A percentile compares a stretch with the other conserved stretches of the same genome.
Conservation (phyloP, 2,888 invertebrate species). For the Metacarcinus magister region DNA sequence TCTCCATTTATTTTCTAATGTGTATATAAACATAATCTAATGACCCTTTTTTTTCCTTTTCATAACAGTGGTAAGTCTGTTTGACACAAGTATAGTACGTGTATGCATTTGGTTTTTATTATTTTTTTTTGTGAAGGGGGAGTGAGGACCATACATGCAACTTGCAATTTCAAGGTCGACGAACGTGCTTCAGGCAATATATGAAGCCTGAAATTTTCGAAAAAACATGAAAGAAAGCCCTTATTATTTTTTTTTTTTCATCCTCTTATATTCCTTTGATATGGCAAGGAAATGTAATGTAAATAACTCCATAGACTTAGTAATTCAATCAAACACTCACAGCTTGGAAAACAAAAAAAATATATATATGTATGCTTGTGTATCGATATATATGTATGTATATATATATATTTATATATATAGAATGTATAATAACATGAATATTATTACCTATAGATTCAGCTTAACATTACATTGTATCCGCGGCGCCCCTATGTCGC, state of each 20-base stretch:
- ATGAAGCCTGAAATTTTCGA: background rate
- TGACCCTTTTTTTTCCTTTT: background rate
- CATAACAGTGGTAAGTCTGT: background rate
- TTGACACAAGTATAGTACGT: background rate
- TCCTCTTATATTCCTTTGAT: background rate
- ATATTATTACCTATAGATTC: constrained; percentile 32
- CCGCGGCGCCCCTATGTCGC: background rate
- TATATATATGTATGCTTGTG: background rate
- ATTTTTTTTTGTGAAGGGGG: no score
- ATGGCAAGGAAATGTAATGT: background rate
- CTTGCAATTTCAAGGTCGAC: no score
- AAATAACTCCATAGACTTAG: background rate
- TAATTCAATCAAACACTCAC: background rate
- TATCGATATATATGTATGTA: constrained; percentile 47
- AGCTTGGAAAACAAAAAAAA: background rate
- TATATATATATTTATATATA: constrained; percentile 46
- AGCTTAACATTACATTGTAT: background rate
- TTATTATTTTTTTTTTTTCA: background rate
- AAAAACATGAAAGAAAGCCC: background rate
- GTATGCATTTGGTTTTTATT: no score
- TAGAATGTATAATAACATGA: background rate
- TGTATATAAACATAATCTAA: background rate
- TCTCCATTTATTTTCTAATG: background rate
- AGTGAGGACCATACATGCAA: no score
- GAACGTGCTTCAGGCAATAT: background rate